Evolutionary conservation across 2,888 invertebrate species (phyloP).

Genomic region (Pheosia gnoma): DNA sequence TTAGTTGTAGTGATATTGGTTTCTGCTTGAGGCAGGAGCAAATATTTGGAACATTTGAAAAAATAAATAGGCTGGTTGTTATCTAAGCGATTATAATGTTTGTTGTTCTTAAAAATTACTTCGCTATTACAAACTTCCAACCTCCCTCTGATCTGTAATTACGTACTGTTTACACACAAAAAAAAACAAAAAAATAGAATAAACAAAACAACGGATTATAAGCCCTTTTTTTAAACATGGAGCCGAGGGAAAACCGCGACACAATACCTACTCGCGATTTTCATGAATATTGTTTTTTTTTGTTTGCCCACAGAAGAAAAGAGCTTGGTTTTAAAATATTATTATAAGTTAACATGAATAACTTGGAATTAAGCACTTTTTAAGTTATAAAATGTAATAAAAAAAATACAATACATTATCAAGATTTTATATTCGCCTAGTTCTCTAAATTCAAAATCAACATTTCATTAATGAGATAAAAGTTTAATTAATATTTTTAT

Average conservation of each 20-base stretch:
- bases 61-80: no score
- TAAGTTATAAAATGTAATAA: no score
- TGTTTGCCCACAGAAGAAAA: neutral
- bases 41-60: no score
- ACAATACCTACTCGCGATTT: slow-evolving; percentile 10
- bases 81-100: no score
- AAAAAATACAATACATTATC: no score
- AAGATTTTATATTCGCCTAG: no score
- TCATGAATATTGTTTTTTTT: neutral
- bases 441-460: no score
- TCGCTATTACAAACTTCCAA: slow-evolving; percentile 16
- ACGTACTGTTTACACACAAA: slow-evolving; percentile 44
- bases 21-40: no score
- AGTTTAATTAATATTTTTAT: no score
- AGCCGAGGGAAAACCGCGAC: slow-evolving; percentile 27
- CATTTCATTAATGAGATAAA: no score
- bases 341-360: neutral
- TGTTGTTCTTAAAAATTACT: neutral
- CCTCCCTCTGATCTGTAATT: slow-evolving; percentile 39
- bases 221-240: slow-evolving; percentile 28
- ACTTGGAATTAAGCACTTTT: no score
- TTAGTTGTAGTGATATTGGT: neutral
- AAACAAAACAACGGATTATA: slow-evolving; percentile 40
- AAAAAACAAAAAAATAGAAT: slow-evolving; percentile 47
- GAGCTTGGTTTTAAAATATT: neutral